These are phyloP conservation scores for Conopomorpha cramerella DNA, from an alignment of 1,140 invertebrate species.

Conservation along the genomic window DNA sequence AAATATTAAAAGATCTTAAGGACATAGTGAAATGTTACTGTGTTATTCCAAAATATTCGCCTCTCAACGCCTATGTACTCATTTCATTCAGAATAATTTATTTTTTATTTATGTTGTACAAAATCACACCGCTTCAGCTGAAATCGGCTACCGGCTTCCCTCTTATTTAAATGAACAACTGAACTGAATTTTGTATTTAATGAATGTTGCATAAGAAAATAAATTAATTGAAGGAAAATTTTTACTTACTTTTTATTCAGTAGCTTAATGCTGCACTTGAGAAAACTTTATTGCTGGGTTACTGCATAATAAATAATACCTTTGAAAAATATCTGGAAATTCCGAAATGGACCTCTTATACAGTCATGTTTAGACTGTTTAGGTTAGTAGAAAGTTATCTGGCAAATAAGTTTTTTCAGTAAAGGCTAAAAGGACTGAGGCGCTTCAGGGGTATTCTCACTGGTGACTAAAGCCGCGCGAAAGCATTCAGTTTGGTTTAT, in stretches of 20 bases:
- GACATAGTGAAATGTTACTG: slow-evolving; percentile 70
- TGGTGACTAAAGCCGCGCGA: too few species aligned
- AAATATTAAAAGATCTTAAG: slow-evolving; percentile 97
- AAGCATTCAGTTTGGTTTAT: too few species aligned
- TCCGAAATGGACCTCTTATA: too few species aligned
- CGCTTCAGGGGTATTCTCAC: too few species aligned
- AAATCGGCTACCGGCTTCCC: slow-evolving; percentile 36
- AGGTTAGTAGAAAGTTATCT: neutral
- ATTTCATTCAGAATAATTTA: slow-evolving; percentile 1
- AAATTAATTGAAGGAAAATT: slow-evolving; percentile 49
- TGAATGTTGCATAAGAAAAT: slow-evolving; percentile 48
- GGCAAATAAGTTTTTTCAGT: too few species aligned
- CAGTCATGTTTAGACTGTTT: neutral
- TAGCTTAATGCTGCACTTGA: neutral
- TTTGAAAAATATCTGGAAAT: neutral
- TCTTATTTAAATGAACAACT: too few species aligned
- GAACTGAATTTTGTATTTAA: slow-evolving; percentile 49
- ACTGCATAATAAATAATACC: neutral
- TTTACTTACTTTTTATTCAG: slow-evolving; percentile 8
- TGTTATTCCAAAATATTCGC: slow-evolving; percentile 22
- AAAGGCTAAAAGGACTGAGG: too few species aligned
- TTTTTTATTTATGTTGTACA: slow-evolving; percentile 56
- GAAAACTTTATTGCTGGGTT: neutral
- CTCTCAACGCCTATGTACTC: slow-evolving; percentile 13
- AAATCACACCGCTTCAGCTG: slow-evolving; percentile 37